Base-by-base conservation (phyloP, 2,113 vertebrate genomes). In the Clarias macrocephalus region DNA sequence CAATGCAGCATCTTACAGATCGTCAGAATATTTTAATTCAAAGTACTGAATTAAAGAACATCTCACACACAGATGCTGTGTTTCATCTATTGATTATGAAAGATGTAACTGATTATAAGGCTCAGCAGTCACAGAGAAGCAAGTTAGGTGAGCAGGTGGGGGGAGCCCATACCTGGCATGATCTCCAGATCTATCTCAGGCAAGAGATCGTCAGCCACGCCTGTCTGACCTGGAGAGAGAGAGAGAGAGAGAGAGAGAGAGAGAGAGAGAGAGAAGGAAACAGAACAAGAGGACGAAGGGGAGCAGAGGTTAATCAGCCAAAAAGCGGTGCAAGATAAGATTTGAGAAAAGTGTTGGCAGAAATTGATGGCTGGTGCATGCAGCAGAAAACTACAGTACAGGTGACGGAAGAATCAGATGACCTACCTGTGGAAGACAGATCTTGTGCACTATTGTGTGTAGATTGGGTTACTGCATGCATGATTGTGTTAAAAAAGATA, bases 151-250 rank as follows among this genome's bases (percentile, higher is more conserved):
- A 88, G 86, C 75, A 75, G 80, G 85, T 88, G 91, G 84, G 91
- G 70, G 77, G 57, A 93, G 93, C 92, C 95, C 96, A 93, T 98
- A 99, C 98, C 98, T 99, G 98, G 97, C 97, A 99, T 98, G 94
- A 98, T 96, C 94, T 97, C 96, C 97, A 97, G 95, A 96, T 97
- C 97, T 96, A 99, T 96, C 93, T 94, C 97, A 96, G 98, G 98
- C 93, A 99, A 96, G 91, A 99, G 96, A 95, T 97, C 97, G 95
- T 96, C 97, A 96, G 97, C 95, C 94, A 96, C 95, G 94, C 96
- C 96, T 97, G 97, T 98, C 94, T 97, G 97, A 96, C 98, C 98
- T 99, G 94, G 95, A 96, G 90, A 95, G 92, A 93, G 91, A 95
- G 90, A 48, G 42, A 88, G 42, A 37, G 33, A 37, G 33, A 37